These are phyloP conservation scores for Hydraecia micacea DNA, from an alignment of 2,888 invertebrate species.

Conservation along the genomic window DNA sequence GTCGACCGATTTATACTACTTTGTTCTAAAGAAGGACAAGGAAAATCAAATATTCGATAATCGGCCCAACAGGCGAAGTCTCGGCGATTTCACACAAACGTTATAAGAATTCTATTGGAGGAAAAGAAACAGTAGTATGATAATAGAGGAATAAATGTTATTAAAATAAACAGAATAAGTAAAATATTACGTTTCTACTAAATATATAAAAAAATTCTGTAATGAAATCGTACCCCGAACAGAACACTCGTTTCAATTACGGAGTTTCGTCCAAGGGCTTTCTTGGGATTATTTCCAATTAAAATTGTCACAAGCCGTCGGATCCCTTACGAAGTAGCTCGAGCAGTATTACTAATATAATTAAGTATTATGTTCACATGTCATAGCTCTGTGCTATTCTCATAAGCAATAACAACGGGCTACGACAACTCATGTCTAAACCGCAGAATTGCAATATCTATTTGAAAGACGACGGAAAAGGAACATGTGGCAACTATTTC, in stretches of 20 bases:
- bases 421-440: slow-evolving; percentile 49
- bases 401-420: slow-evolving; percentile 61
- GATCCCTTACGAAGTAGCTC: slow-evolving; percentile 27
- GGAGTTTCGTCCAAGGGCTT: slow-evolving; percentile 38
- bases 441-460: slow-evolving; percentile 69
- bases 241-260: slow-evolving; percentile 37
- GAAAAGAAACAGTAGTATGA: neutral
- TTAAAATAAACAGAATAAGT: neutral
- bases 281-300: slow-evolving; percentile 56
- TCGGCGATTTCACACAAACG: neutral
- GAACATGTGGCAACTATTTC: slow-evolving; percentile 70
- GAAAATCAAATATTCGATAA: slow-evolving; percentile 22
- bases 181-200: neutral
- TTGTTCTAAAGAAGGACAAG: slow-evolving; percentile 10
- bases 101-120: neutral
- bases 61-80: neutral
- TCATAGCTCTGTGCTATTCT: slow-evolving; percentile 44
- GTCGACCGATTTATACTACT: slow-evolving; percentile 26
- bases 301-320: slow-evolving; percentile 42
- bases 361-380: slow-evolving; percentile 44
- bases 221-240: slow-evolving; percentile 15
- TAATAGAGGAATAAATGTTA: neutral
- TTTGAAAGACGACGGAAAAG: slow-evolving; percentile 67
- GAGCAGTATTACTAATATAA: slow-evolving; percentile 15
- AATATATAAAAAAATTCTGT: neutral